These are phyloP conservation scores for Poecilia latipinna DNA, from an alignment of 2,113 vertebrate genomes.

Conservation along the genomic window DNA sequence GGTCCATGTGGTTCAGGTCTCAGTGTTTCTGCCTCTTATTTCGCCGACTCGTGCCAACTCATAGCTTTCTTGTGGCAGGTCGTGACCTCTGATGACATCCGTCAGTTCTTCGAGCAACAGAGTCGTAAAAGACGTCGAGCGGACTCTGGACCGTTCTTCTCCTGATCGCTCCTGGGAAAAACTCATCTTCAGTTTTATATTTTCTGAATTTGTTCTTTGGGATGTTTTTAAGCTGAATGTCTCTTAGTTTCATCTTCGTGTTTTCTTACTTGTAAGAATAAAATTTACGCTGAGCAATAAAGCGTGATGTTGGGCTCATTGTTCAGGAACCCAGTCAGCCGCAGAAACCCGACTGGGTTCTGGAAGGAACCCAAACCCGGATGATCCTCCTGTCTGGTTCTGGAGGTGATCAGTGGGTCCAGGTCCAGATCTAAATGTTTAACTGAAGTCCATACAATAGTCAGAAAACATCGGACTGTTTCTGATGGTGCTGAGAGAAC, in stretches of 20 bases:
- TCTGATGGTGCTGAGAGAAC: background rate
- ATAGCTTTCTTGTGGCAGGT: conserved; percentile 79
- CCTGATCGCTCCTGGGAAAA: conserved; percentile 50
- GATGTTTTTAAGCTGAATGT: conserved; percentile 2
- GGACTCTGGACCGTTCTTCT: conserved; percentile 62
- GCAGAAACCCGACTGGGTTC: no score
- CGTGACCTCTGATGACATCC: conserved; percentile 95
- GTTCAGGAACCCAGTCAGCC: no score
- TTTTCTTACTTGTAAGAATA: conserved; percentile 35
- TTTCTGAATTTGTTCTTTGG: background rate
- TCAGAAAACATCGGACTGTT: background rate
- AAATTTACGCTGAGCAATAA: conserved; percentile 8
- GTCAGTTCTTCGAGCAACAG: conserved; percentile 94
- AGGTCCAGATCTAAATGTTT: no score
- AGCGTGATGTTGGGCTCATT: background rate
- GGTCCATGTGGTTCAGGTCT: no score
- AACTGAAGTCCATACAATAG: no score
- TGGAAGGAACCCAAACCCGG: no score
- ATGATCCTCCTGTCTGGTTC: no score
- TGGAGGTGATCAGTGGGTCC: no score
- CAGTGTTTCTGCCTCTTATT: background rate
- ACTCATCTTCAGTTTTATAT: background rate
- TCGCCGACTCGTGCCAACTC: background rate
- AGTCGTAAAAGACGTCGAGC: conserved; percentile 86
- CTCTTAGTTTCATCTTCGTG: conserved; percentile 7